Evolutionary conservation across 2,888 invertebrate genomes (phyloP).

Genomic region (Andrena chrysosceles): DNA sequence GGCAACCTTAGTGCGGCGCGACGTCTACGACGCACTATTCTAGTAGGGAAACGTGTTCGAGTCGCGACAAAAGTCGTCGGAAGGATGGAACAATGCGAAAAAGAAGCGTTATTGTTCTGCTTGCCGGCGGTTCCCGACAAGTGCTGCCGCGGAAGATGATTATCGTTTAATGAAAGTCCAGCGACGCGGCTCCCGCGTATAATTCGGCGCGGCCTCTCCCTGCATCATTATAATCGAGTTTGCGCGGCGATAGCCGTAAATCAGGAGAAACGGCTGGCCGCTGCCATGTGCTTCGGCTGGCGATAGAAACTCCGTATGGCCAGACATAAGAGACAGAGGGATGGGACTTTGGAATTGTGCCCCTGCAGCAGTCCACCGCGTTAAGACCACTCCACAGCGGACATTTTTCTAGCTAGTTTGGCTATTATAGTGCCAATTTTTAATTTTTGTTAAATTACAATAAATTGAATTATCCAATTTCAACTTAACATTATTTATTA

Average conservation of each 20-base stretch:
- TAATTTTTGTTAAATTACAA: too few species aligned
- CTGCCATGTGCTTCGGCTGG: constrained; percentile 65
- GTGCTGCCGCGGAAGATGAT: constrained; percentile 54
- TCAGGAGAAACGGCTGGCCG: constrained; percentile 68
- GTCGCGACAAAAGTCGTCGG: constrained; percentile 31
- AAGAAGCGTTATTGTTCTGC: constrained; percentile 27
- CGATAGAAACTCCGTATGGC: constrained; percentile 32
- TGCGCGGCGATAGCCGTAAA: constrained; percentile 77
- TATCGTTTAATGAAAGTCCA: constrained; percentile 72
- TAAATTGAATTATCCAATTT: too few species aligned
- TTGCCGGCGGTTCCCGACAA: constrained; percentile 19
- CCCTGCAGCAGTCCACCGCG: background rate
- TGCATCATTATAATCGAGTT: constrained; percentile 79
- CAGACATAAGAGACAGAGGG: background rate
- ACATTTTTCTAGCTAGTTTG: too few species aligned
- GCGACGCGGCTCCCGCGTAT: constrained; percentile 51
- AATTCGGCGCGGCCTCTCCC: constrained; percentile 71
- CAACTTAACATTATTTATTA: too few species aligned
- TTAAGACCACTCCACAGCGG: constrained; percentile 3
- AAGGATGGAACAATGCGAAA: constrained; percentile 14
- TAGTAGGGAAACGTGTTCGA: constrained; percentile 1
- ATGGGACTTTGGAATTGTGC: background rate
- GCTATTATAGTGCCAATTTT: too few species aligned
- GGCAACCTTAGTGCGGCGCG: background rate
- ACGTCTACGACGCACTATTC: background rate